phyloP scores from a whole-genome alignment of 2,113 vertebrate genomes.

The Aplodontia rufa region DNA sequence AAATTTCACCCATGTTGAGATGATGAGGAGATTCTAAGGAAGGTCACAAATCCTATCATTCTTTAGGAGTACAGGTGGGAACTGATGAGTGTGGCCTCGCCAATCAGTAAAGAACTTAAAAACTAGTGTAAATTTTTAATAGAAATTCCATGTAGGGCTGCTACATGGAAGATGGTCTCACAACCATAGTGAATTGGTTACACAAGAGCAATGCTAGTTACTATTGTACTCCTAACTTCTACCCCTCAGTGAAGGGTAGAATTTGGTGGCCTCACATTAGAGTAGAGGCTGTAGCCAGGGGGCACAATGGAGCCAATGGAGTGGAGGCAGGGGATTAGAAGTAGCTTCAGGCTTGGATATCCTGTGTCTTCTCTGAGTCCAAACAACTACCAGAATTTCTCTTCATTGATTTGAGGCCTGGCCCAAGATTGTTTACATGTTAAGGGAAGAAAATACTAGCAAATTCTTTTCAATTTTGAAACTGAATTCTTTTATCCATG shows the following conservation, averaged over 20 bases:
- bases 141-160: background rate
- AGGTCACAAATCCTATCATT: background rate
- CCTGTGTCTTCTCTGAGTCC: background rate
- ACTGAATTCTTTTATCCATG: background rate
- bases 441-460: background rate
- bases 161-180: background rate
- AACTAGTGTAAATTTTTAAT: background rate
- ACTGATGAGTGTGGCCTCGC: background rate
- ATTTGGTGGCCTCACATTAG: background rate
- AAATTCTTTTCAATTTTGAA: slow-evolving; percentile 37
- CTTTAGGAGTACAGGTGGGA: background rate
- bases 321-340: background rate
- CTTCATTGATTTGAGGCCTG: background rate
- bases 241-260: background rate
- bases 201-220: background rate
- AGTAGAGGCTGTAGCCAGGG: background rate
- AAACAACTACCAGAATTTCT: background rate
- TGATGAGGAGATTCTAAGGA: too few relatives aligned
- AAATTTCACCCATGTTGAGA: too few relatives aligned
- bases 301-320: background rate
- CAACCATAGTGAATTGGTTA: background rate
- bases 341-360: background rate
- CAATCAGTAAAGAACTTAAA: background rate
- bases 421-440: slow-evolving; percentile 15
- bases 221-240: background rate